Evolutionary conservation across 2,888 invertebrate species (phyloP).

Genomic region (Drosophila birchii): DNA sequence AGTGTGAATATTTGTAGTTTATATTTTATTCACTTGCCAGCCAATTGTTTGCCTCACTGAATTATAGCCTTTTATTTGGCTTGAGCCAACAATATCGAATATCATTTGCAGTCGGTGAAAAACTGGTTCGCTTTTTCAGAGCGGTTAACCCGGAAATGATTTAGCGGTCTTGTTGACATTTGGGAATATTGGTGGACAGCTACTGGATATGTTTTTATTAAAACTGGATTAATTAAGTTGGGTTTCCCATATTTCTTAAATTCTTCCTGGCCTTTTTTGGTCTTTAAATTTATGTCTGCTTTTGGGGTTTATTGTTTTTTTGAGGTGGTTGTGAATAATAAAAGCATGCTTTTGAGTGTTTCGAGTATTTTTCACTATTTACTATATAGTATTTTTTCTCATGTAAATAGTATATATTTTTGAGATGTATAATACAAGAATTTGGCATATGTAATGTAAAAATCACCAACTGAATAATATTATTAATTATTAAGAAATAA

Average conservation of each 20-base stretch:
- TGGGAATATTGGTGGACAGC: not conserved
- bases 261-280: not conserved
- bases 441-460: not conserved
- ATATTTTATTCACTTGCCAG: constrained; percentile 43
- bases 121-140: constrained; percentile 5
- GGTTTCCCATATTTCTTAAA: not conserved
- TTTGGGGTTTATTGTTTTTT: not conserved
- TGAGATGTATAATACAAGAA: not conserved
- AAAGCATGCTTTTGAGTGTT: constrained; percentile 3
- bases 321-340: not conserved
- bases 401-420: not conserved
- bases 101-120: constrained; percentile 27
- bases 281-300: not conserved
- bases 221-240: not conserved
- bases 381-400: not conserved
- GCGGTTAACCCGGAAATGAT: constrained; percentile 14
- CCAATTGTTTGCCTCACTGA: constrained; percentile 39
- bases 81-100: constrained; percentile 32
- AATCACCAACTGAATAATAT: not conserved
- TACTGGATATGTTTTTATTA: constrained; percentile 2
- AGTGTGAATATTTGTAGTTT: constrained; percentile 43
- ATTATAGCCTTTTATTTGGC: constrained; percentile 35
- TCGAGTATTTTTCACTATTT: not conserved
- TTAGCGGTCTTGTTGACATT: constrained; percentile 11
- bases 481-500: no score